phyloP scores from a whole-genome alignment of 2,888 invertebrate genomes.

The Polydrusus cervinus region DNA sequence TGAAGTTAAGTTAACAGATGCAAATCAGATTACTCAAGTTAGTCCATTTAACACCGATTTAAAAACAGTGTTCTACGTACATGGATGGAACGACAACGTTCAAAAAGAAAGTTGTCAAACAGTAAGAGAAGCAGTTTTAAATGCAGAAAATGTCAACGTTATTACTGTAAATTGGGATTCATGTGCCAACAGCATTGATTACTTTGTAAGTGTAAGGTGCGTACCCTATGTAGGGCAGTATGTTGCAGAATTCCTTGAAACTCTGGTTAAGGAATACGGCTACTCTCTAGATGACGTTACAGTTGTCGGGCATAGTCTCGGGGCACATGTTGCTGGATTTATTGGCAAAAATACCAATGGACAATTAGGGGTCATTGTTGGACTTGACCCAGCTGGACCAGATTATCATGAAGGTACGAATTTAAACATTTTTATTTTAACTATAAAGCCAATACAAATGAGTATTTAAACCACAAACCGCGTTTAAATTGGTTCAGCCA shows the following conservation, averaged over 20 bases:
- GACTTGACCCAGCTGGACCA: slow-evolving; percentile 60
- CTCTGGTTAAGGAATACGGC: slow-evolving; percentile 53
- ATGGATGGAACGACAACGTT: slow-evolving; percentile 63
- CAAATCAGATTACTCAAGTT: neutral
- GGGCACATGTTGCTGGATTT: slow-evolving; percentile 64
- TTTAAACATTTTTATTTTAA: slow-evolving; percentile 36
- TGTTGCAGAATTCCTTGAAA: slow-evolving; percentile 60
- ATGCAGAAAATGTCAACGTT: slow-evolving; percentile 61
- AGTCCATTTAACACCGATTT: slow-evolving; percentile 50
- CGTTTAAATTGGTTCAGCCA: too few relatives aligned
- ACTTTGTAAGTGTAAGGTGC: slow-evolving; percentile 56
- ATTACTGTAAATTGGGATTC: slow-evolving; percentile 65
- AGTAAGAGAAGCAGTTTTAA: slow-evolving; percentile 58
- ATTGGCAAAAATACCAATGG: slow-evolving; percentile 59
- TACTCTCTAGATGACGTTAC: slow-evolving; percentile 54
- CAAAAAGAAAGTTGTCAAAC: slow-evolving; percentile 48
- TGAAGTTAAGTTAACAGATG: slow-evolving; percentile 6
- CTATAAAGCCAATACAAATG: too few relatives aligned
- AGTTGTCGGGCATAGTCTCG: slow-evolving; percentile 61
- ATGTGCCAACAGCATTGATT: slow-evolving; percentile 57
- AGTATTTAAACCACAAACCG: too few relatives aligned
- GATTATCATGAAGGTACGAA: slow-evolving; percentile 53
- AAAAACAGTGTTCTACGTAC: slow-evolving; percentile 61
- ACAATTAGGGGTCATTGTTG: slow-evolving; percentile 60
- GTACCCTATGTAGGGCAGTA: slow-evolving; percentile 60